Evolutionary conservation across 1,140 invertebrate genomes (phyloP).

Genomic region (Bombus sylvicola): DNA sequence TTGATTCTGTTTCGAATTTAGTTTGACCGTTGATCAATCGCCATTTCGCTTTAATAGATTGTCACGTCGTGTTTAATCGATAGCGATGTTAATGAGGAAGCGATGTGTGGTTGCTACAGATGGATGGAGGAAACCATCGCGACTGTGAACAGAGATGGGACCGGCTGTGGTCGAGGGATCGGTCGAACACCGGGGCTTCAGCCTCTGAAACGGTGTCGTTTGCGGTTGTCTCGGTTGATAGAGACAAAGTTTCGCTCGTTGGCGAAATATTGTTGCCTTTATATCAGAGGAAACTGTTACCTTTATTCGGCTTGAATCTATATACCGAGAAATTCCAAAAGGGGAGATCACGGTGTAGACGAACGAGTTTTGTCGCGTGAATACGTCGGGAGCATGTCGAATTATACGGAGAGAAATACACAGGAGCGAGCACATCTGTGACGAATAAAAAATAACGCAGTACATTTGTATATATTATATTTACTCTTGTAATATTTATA

Average conservation of each 20-base stretch:
- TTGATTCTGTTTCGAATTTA: neutral
- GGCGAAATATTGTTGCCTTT: constrained; percentile 16
- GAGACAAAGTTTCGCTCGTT: constrained; percentile 7
- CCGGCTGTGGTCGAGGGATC: constrained; percentile 12
- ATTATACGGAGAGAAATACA: neutral
- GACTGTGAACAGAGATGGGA: neutral
- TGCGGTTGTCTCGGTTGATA: constrained; percentile 22
- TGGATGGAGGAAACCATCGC: constrained; percentile 8
- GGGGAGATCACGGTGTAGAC: neutral
- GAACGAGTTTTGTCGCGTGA: neutral
- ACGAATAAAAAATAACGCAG: neutral
- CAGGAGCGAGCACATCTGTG: neutral
- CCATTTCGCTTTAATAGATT: neutral
- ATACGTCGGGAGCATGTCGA: neutral
- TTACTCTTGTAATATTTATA: no score
- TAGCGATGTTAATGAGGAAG: constrained; percentile 2
- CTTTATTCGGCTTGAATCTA: neutral
- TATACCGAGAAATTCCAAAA: neutral
- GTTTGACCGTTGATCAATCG: neutral
- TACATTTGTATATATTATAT: neutral
- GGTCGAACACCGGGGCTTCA: neutral
- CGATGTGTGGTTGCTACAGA: neutral
- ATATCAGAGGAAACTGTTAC: neutral
- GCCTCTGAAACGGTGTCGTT: constrained; percentile 7
- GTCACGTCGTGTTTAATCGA: neutral